Evolutionary conservation across 1,140 invertebrate genomes (phyloP).

Genomic region (Papilio glaucus): DNA sequence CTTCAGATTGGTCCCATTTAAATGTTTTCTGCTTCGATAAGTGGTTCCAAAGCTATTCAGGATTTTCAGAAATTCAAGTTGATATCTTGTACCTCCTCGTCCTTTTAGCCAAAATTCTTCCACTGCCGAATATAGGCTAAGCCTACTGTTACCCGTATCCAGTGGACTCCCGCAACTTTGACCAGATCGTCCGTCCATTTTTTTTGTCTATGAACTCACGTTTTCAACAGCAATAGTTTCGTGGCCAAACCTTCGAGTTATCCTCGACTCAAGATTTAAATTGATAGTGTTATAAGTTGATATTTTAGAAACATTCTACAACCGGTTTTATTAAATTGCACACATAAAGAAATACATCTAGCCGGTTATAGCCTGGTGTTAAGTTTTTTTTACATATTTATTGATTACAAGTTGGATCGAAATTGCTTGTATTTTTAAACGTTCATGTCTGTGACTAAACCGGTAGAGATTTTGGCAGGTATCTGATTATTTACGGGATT

Average conservation of each 20-base stretch:
- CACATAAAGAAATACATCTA: neutral
- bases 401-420: neutral
- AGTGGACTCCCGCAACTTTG: no score
- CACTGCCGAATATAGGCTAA: no score
- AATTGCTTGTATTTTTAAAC: neutral
- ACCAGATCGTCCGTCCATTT: no score
- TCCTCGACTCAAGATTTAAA: neutral
- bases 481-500: neutral
- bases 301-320: constrained; percentile 20
- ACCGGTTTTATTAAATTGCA: constrained; percentile 14
- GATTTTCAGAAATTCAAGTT: no score
- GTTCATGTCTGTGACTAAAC: neutral
- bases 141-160: no score
- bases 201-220: no score
- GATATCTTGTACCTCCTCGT: no score
- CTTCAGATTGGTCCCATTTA: no score
- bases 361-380: neutral
- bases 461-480: neutral
- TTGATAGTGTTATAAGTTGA: neutral
- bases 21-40: no score
- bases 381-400: neutral
- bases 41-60: no score
- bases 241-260: neutral
- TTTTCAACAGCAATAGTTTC: no score
- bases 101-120: no score